Conservation (phyloP, 2,888 invertebrate species). For the Scelioninae gen. 1 region DNA sequence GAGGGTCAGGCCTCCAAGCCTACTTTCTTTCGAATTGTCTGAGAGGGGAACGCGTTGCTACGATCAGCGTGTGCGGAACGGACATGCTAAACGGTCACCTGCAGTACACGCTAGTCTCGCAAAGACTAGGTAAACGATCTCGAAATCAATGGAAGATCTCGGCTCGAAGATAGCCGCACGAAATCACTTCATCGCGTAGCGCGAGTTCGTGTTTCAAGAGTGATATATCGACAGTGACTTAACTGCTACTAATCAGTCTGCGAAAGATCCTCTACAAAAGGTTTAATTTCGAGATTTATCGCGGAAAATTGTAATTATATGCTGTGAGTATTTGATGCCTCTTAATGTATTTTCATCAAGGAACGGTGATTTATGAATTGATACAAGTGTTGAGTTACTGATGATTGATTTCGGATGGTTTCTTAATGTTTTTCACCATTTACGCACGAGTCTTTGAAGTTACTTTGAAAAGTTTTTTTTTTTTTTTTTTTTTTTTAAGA, state of each 20-base stretch:
- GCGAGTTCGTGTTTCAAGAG: slow-evolving; percentile 57
- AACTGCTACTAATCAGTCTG: slow-evolving; percentile 27
- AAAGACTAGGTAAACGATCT: slow-evolving; percentile 72
- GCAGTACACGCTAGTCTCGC: slow-evolving; percentile 73
- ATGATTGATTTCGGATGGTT: background rate
- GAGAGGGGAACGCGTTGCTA: slow-evolving; percentile 70
- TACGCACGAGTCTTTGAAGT: too few relatives aligned
- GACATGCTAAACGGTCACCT: slow-evolving; percentile 74
- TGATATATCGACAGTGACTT: slow-evolving; percentile 52
- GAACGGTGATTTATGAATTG: background rate
- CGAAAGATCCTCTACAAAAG: background rate
- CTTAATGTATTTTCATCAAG: background rate
- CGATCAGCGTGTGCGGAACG: slow-evolving; percentile 70
- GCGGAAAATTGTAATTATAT: slow-evolving; percentile 44
- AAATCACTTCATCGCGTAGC: slow-evolving; percentile 58
- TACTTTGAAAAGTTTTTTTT: too few relatives aligned
- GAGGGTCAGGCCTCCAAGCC: slow-evolving; percentile 78
- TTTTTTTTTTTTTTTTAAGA: too few relatives aligned
- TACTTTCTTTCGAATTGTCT: slow-evolving; percentile 78
- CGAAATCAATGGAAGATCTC: slow-evolving; percentile 66
- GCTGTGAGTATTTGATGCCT: slow-evolving; percentile 34
- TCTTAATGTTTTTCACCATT: too few relatives aligned
- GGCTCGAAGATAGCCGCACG: slow-evolving; percentile 53
- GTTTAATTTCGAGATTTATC: slow-evolving; percentile 22
- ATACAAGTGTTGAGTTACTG: background rate